Conservation (phyloP, 2,797 vertebrate genomes). For the Arctocebus calabarensis region DNA sequence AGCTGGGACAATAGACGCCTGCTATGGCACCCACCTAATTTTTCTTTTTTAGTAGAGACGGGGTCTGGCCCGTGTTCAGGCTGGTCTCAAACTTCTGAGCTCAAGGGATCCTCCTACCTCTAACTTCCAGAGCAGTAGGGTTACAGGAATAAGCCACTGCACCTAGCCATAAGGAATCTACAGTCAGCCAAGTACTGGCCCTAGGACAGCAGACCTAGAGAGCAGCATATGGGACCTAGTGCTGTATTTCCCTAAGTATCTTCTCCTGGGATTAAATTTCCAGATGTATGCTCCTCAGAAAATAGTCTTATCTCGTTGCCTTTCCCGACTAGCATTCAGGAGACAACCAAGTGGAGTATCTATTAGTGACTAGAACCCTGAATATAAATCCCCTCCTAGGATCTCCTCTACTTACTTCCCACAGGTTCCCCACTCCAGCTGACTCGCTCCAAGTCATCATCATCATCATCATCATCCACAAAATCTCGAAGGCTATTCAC, state of each 20-base stretch:
- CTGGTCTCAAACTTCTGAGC: too few species aligned
- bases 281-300: background rate
- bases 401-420: conserved; percentile 92
- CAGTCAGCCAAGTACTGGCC: background rate
- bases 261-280: background rate
- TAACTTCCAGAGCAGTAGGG: too few species aligned
- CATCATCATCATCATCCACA: conserved; percentile 91
- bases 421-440: conserved; percentile 97
- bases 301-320: background rate
- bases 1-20: too few species aligned
- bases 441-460: conserved; percentile 94
- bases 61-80: too few species aligned
- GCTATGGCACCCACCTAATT: too few species aligned
- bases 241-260: background rate
- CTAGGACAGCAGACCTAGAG: background rate
- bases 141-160: too few species aligned
- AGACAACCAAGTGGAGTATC: background rate
- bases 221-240: background rate
- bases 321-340: background rate
- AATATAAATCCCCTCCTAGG: background rate
- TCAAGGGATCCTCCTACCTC: too few species aligned
- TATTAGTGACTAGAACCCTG: background rate
- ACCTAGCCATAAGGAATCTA: background rate
- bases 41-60: too few species aligned
- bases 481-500: conserved; percentile 94